A percentile compares a stretch with the other conserved stretches of the same genome.
Evolutionary conservation across 1,140 invertebrate species (phyloP).

Genomic region (Drosophila parvula): DNA sequence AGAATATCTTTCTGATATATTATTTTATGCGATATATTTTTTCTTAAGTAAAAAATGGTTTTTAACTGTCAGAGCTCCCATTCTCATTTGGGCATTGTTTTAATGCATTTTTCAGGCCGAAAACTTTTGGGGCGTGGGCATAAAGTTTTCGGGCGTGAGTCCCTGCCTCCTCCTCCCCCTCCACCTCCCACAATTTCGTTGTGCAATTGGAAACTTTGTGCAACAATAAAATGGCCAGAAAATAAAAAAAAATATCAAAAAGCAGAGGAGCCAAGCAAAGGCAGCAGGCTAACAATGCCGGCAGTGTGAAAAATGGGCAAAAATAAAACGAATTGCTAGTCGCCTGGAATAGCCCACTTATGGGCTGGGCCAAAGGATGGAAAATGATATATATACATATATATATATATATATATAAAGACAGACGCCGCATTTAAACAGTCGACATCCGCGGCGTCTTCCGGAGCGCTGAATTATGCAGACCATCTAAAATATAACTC

Average conservation of each 20-base stretch:
- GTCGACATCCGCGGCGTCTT: constrained; percentile 50
- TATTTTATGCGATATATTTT: too few relatives aligned
- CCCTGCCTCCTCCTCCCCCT: too few relatives aligned
- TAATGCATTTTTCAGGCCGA: constrained; percentile 53
- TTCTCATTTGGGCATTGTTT: constrained; percentile 47
- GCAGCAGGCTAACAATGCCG: constrained; percentile 37
- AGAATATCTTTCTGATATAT: not conserved
- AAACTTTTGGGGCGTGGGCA: constrained; percentile 50
- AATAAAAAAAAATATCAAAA: constrained; percentile 17
- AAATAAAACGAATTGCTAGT: constrained; percentile 43
- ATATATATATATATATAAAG: not conserved
- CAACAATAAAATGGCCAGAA: constrained; percentile 57
- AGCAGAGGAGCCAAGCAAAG: constrained; percentile 9
- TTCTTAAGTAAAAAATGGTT: not conserved
- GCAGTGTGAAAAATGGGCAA: constrained; percentile 16
- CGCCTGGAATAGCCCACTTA: constrained; percentile 54
- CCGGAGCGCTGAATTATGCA: constrained; percentile 49
- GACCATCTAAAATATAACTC: constrained; percentile 13
- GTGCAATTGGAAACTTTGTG: constrained; percentile 64
- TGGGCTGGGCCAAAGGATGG: constrained; percentile 3
- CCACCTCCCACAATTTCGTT: constrained; percentile 26
- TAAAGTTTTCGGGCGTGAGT: constrained; percentile 38
- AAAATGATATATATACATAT: constrained; percentile 3
- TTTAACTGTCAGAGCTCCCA: not conserved
- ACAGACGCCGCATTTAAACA: constrained; percentile 56